Evolutionary conservation across 2,888 invertebrate species (phyloP).

Genomic region (Labia minor): DNA sequence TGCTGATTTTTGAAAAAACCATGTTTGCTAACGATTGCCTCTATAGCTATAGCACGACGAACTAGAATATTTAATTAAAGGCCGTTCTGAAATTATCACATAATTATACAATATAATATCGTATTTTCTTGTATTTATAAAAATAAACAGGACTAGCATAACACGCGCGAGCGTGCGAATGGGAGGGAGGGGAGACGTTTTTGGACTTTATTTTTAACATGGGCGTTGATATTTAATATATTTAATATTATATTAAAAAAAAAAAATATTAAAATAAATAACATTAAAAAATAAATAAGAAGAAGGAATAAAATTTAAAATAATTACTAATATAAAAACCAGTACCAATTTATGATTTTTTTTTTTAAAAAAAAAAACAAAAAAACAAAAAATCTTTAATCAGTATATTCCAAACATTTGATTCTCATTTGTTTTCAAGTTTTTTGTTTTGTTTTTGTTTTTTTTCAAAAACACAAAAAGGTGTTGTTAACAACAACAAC

Average conservation of each 20-base stretch:
- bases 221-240: not conserved
- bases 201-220: not conserved
- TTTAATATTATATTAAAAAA: not conserved
- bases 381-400: too few species aligned
- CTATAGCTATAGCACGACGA: slow-evolving; percentile 1
- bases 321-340: too few species aligned
- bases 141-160: slow-evolving; percentile 7
- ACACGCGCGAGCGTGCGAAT: not conserved
- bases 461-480: too few species aligned
- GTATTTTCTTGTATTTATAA: slow-evolving; percentile 13
- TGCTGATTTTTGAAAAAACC: not conserved
- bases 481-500: too few species aligned
- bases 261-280: too few species aligned
- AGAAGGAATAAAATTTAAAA: too few species aligned
- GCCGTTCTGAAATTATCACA: slow-evolving; percentile 4
- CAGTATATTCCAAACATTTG: too few species aligned
- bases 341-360: too few species aligned
- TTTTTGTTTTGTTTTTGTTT: too few species aligned
- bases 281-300: too few species aligned
- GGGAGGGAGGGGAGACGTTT: not conserved
- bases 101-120: slow-evolving; percentile 13
- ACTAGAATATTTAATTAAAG: slow-evolving; percentile 7
- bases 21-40: not conserved
- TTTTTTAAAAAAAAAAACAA: too few species aligned
- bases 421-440: too few species aligned